phyloP scores from a whole-genome alignment of 2,888 invertebrate genomes.

The Conomelus anceps region DNA sequence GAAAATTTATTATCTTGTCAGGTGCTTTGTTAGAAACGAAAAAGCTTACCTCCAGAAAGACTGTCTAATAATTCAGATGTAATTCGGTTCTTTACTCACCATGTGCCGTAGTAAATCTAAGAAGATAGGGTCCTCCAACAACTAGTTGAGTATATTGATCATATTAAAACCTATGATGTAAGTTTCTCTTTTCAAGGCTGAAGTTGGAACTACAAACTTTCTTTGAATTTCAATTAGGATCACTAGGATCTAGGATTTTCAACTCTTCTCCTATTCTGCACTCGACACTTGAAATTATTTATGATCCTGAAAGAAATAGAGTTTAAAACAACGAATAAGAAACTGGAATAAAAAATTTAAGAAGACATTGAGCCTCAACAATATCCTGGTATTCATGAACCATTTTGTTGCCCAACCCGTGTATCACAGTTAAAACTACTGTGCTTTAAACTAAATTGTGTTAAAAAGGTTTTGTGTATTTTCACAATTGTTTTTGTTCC shows the following conservation, averaged over 20 bases:
- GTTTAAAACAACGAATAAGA: too few relatives aligned
- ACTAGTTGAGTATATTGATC: neutral
- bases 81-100: neutral
- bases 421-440: too few relatives aligned
- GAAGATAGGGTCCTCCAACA: neutral
- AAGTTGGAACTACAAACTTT: neutral
- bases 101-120: neutral
- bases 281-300: neutral
- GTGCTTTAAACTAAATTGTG: too few relatives aligned
- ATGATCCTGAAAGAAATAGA: too few relatives aligned
- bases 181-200: neutral
- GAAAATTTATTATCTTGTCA: neutral
- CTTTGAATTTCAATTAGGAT: neutral
- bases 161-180: neutral
- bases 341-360: too few relatives aligned
- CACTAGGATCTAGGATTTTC: too few relatives aligned
- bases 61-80: neutral
- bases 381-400: too few relatives aligned
- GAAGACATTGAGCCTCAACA: too few relatives aligned
- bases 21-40: neutral
- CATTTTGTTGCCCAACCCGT: too few relatives aligned
- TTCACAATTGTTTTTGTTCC: too few relatives aligned
- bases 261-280: neutral
- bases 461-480: too few relatives aligned
- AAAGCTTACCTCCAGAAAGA: neutral